A percentile compares a stretch with the other conserved stretches of the same genome.
These are phyloP conservation scores for Grammomys surdaster DNA, from an alignment of 2,113 vertebrate species.

Conservation along the genomic window DNA sequence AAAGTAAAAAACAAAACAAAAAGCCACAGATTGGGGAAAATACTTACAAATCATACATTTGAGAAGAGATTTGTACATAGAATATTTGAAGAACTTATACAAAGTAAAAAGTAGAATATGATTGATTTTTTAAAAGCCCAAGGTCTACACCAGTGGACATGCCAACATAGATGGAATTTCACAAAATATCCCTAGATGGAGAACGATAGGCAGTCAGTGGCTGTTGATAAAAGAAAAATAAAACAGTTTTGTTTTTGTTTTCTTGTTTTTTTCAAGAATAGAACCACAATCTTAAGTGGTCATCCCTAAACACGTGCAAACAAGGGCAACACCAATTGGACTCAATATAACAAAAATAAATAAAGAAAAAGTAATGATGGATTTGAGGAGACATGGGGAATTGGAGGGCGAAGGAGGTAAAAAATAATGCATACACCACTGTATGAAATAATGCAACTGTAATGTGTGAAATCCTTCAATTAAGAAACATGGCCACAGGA, in stretches of 20 bases:
- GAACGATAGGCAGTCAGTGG: background rate
- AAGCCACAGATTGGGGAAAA: background rate
- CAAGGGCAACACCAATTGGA: background rate
- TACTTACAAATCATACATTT: background rate
- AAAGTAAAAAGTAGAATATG: background rate
- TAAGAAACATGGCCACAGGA: background rate
- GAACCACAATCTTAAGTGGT: background rate
- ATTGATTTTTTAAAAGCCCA: background rate
- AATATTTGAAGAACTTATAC: conserved; percentile 12
- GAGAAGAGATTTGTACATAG: background rate
- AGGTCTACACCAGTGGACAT: background rate
- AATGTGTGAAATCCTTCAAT: background rate
- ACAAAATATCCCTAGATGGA: background rate
- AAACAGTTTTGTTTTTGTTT: background rate
- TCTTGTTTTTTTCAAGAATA: background rate
- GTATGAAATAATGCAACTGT: background rate
- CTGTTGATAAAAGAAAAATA: background rate
- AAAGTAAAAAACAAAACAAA: background rate
- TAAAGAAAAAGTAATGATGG: background rate
- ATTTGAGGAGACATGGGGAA: background rate
- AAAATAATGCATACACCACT: background rate
- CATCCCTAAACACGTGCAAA: background rate
- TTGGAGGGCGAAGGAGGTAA: background rate
- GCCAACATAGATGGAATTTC: background rate
- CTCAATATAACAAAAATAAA: background rate